Base-by-base conservation (phyloP, 2,113 vertebrate genomes). In the Zosterops japonicus region DNA sequence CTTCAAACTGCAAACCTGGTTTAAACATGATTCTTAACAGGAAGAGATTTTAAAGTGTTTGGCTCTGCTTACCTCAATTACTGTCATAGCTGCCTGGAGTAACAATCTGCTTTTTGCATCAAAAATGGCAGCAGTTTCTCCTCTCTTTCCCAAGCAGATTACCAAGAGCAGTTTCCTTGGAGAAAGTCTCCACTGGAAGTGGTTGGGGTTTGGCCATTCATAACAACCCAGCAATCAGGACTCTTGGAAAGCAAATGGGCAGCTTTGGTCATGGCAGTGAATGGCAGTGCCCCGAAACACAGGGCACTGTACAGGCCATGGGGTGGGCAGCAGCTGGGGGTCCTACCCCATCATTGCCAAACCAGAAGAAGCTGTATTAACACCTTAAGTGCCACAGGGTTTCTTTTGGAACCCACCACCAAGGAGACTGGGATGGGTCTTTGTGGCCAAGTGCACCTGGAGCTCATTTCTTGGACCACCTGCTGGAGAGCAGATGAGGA, bases 381-480 rank as follows among this genome's bases (percentile, higher is more conserved):
- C 5, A 18, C 29, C 23, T 63, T 28, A 55, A 14, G 25, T 49
- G 41, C 14, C 49, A 44, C 39, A 5, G 4, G 11, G 5, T 77
- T 75, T 64, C 35, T 21, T 87, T 78, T 75, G 47, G 23, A 55
- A 8, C 16, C 14, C 21, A 42, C 5, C 7, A 44, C 42, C 19
- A 17, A 67, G 28, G 36, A 83, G 16, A 18, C 14, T 22, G 50
- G 36, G 31, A 8, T 4, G 4, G 6, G 5, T 14, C 20, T 75
- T 49, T 42, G 50, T 22, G 52, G 19, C n/a, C 22, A 35, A 59
- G 23, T 0, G 0, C 14, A 75, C 14, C 19, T 1, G 0, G 44
- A 29, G 7, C 14, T 81, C 1, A 0, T 39, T 44, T 44, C 17
- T 39, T 44, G 75, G 63, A 56, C 35, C 14, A 14, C 27, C 21